Percentiles rank a stretch among this genome's conserved stretches.
phyloP scores from a whole-genome alignment of 1,140 invertebrate genomes.

The Euwallacea similis region DNA sequence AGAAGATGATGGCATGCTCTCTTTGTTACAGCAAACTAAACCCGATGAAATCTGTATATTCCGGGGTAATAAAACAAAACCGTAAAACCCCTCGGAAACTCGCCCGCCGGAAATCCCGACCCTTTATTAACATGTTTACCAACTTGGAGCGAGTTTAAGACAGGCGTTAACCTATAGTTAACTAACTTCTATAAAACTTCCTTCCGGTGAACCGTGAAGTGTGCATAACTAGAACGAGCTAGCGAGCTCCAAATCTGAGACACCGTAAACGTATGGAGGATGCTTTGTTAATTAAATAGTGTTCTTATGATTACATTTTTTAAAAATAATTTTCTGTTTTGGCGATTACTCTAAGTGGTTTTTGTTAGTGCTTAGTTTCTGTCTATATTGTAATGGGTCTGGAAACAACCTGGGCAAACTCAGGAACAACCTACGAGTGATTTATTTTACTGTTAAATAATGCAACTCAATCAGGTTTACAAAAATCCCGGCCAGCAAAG shows the following conservation, averaged over 20 bases:
- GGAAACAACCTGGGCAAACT: too few species aligned
- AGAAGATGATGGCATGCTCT: not conserved
- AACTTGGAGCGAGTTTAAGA: slow-evolving; percentile 22
- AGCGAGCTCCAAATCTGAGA: not conserved
- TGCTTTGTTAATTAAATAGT: slow-evolving; percentile 13
- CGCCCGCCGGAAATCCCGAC: slow-evolving; percentile 13
- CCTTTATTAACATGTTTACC: slow-evolving; percentile 26
- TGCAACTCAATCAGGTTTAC: too few species aligned
- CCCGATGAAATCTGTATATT: too few species aligned
- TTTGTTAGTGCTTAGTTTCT: too few species aligned
- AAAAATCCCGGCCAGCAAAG: too few species aligned
- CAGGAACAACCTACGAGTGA: too few species aligned
- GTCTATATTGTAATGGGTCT: too few species aligned
- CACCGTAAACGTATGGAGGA: slow-evolving; percentile 7
- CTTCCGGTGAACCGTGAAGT: slow-evolving; percentile 23
- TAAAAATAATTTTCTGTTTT: too few species aligned
- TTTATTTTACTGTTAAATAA: too few species aligned
- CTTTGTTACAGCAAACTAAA: not conserved
- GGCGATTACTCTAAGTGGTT: too few species aligned
- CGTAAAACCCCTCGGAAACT: slow-evolving; percentile 8
- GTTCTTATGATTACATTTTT: not conserved
- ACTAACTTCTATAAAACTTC: slow-evolving; percentile 25
- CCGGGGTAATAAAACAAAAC: not conserved
- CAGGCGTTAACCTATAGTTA: slow-evolving; percentile 28
- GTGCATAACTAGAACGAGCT: slow-evolving; percentile 9